Base-by-base conservation (phyloP, 2,797 vertebrate species). In the Xyrichtys novacula region DNA sequence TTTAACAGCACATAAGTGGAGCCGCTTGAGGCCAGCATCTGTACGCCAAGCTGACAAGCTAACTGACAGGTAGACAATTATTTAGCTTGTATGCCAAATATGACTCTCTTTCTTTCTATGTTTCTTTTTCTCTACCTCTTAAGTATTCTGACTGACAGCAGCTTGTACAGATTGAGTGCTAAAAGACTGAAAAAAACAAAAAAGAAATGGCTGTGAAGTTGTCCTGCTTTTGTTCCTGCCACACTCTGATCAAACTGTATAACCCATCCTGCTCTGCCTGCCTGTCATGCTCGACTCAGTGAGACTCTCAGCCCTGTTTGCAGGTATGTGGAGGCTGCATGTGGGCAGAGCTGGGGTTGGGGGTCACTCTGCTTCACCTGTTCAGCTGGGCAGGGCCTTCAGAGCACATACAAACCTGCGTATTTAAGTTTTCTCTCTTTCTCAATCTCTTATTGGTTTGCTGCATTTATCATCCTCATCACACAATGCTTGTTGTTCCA, bases 121-220 rank as follows among this genome's bases (percentile, higher is more conserved):
- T 49, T 38, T 42, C 12, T 62, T 26, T 40, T 23, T 55, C 22
- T 4, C 31, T 57, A 7, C 4, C 31, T 42, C 32, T 42, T 12
- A 55, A 55, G 8, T 31, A 23, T 46, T 56, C 29, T 58, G 75
- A 68, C 22, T 20, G 26, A 34, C 31, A 71, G 42, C n/a, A 25
- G 48, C 49, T 70, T 20, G 47, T 5, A 1, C 23, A 39, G 19
- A 73, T 32, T 2, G 4, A 42, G 36, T 17, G 26, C 31, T 19
- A 52, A 56, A 80, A 57, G 26, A 49, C 34, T 15, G 4, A 77
- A 60, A 57, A 65, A 60, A 48, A 53, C 52, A 71, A 68, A 50
- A n/a, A 61, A n/a, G n/a, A n/a, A n/a, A n/a, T n/a, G n/a, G 50
- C 39, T 22, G 43, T 61, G 14, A 60, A 0, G 15, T 53, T 52